phyloP scores from a whole-genome alignment of 1,140 invertebrate genomes.

The Drosophila teissieri region DNA sequence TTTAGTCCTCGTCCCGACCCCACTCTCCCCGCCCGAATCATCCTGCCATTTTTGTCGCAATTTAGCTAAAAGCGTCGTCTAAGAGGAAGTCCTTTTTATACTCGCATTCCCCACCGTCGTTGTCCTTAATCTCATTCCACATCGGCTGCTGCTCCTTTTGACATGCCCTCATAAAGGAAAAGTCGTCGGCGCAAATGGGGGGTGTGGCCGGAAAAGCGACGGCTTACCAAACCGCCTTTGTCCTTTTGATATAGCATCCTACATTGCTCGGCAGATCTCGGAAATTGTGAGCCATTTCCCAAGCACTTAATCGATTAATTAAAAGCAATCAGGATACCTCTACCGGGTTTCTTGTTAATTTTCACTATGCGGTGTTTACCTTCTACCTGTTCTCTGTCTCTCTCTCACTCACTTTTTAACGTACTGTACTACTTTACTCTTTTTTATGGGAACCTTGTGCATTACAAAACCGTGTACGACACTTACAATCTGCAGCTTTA shows the following conservation, averaged over 20 bases:
- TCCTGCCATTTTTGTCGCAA: conserved; percentile 74
- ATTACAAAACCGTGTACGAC: background rate
- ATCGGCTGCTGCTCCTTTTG: conserved; percentile 42
- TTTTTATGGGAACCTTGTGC: background rate
- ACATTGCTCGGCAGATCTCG: conserved; percentile 7
- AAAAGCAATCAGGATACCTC: conserved; percentile 14
- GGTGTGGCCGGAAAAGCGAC: conserved; percentile 7
- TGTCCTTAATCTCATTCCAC: conserved; percentile 36
- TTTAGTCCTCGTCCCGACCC: conserved; percentile 59
- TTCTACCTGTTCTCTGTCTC: too few relatives aligned
- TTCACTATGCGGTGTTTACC: background rate
- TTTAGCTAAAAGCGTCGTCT: conserved; percentile 82
- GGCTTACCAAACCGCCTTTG: conserved; percentile 22
- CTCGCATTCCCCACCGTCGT: conserved; percentile 51
- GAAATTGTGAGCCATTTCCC: conserved; percentile 23
- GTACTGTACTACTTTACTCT: too few relatives aligned
- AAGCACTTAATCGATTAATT: conserved; percentile 37
- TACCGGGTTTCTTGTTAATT: background rate
- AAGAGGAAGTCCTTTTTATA: conserved; percentile 80
- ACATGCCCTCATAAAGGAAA: conserved; percentile 40
- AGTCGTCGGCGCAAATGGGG: conserved; percentile 25
- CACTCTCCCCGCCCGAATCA: background rate
- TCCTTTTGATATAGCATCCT: conserved; percentile 30
- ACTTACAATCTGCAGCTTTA: conserved; percentile 5
- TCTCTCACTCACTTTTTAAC: background rate